Base-by-base conservation (phyloP, 2,888 invertebrate species). In the Eurois occulta region DNA sequence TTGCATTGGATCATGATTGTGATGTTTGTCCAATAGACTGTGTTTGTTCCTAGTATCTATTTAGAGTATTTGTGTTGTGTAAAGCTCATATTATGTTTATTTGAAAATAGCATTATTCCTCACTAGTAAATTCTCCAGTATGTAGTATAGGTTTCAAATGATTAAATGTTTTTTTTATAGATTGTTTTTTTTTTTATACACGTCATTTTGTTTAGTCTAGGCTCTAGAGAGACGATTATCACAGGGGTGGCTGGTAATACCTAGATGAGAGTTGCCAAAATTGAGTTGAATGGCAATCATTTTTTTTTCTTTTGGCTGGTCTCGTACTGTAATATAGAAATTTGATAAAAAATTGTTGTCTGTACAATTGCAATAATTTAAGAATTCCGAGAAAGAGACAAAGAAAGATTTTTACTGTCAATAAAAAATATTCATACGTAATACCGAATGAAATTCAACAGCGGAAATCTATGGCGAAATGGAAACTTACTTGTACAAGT, bases 1-100 rank as follows among this genome's bases (percentile, higher is more conserved):
- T 86, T 74, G 80, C 71, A 62, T 72, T 78, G 60, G 79, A 70
- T 78, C 66, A 72, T 58, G 58, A 58, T 58, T 72, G 46, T 68
- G 52, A 21, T 75, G 58, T 86, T 77, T 72, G 69, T 72, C 55
- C 52, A 48, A 60, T 48, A 46, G 11, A 55, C 86, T 69, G 24
- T 70, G 41, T 70, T 70, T 64, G 75, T 84, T 52, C 32, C 38
- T n/a, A 41, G 60, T 64, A 55, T 58, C 32, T 58, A 65, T 46
- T 48, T 80, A 48, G 24, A 62, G 46, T 16, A 38, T 32, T 81
- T 83, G 75, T 28, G 32, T 80, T 68, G 32, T 60, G 4, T 66
- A 38, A 38, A n/a, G 28, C 52, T 21, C 21, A 48, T 35, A 18
- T 38, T 35, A 18, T 3, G 18, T 16, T 67, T 62, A 13, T n/a